Evolutionary conservation across 2,888 invertebrate species (phyloP).

Genomic region (Philonicus albiceps): DNA sequence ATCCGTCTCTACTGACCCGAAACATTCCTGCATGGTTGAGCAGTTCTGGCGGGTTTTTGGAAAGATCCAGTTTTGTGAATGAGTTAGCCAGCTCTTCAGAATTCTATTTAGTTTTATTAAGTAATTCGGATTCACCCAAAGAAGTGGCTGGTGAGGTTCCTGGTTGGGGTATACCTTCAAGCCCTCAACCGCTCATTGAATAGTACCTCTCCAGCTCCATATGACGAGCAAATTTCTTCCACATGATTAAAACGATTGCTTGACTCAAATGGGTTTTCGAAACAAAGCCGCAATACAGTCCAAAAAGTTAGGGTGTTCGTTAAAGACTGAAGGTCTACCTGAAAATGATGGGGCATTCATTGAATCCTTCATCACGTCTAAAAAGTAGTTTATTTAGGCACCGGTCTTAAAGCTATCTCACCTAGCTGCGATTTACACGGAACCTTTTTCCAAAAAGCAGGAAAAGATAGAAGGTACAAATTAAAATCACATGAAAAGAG

Average conservation of each 20-base stretch:
- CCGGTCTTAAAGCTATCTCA: neutral
- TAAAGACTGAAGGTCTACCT: neutral
- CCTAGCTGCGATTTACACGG: neutral
- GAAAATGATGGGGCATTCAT: neutral
- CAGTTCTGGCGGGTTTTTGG: slow-evolving; percentile 1
- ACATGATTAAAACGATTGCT: slow-evolving; percentile 15
- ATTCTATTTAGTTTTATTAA: slow-evolving; percentile 6
- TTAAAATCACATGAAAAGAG: neutral
- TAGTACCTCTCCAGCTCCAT: neutral
- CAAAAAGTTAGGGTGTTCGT: neutral
- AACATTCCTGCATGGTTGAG: slow-evolving; percentile 12
- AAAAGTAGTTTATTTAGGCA: neutral
- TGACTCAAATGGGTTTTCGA: neutral
- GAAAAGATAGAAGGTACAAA: neutral
- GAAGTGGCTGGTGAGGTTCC: neutral
- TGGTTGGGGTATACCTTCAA: neutral
- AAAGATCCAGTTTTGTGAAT: neutral
- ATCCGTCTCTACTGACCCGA: slow-evolving; percentile 22
- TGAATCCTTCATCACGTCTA: neutral
- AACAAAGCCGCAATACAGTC: neutral
- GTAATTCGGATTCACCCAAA: slow-evolving; percentile 8
- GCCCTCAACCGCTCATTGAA: neutral
- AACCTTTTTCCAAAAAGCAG: neutral
- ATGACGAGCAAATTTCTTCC: slow-evolving; percentile 10
- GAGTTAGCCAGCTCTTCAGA: neutral